Evolutionary conservation across 2,113 vertebrate genomes (phyloP).

Genomic region (Neolamprologus ventralis): DNA sequence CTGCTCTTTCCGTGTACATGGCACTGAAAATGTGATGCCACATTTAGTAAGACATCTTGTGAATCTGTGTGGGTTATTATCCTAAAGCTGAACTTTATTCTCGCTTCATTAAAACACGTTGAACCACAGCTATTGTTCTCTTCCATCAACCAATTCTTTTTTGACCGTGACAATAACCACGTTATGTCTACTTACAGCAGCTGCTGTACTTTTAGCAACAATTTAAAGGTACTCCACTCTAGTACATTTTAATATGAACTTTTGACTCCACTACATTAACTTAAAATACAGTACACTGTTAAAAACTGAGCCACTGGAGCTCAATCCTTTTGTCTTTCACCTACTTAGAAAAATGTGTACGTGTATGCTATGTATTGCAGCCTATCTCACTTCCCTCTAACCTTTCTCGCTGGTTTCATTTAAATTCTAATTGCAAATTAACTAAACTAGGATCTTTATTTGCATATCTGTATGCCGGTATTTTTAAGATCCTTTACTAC

Average conservation of each 20-base stretch:
- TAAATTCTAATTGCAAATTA: neutral
- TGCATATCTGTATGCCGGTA: neutral
- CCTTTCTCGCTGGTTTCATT: neutral
- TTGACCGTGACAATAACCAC: neutral
- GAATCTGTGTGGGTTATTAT: neutral
- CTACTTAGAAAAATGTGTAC: neutral
- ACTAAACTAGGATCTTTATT: neutral
- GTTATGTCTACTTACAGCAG: neutral
- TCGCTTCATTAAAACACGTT: neutral
- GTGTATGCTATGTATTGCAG: neutral
- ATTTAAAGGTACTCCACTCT: neutral
- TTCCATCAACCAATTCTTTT: neutral
- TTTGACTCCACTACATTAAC: neutral
- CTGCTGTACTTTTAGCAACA: neutral
- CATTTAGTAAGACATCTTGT: neutral
- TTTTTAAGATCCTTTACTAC: neutral
- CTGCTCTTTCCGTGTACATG: neutral
- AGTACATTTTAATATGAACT: neutral
- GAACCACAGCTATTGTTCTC: neutral
- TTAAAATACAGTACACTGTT: neutral
- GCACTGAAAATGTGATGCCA: neutral
- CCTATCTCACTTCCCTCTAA: neutral
- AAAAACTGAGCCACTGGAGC: neutral
- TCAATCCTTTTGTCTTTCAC: neutral
- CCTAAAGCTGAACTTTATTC: neutral